Evolutionary conservation across 2,888 invertebrate genomes (phyloP).

Genomic region (Drosophila austrosaltans): DNA sequence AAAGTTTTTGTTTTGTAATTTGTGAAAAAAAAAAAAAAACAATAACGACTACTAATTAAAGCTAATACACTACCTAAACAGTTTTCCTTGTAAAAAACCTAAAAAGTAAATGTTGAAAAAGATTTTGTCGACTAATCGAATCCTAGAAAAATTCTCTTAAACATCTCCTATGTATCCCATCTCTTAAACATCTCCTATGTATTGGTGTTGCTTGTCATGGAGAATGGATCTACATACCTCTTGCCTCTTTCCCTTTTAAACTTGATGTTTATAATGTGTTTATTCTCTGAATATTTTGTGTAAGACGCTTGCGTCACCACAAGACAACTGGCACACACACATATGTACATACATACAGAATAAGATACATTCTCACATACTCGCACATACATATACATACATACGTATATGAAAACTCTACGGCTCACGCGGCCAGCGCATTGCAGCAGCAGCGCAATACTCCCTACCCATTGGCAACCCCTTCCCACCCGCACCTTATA

Average conservation of each 20-base stretch:
- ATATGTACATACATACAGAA: slow-evolving; percentile 8
- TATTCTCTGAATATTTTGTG: slow-evolving; percentile 45
- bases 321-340: slow-evolving; percentile 34
- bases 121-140: neutral
- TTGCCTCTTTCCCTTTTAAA: slow-evolving; percentile 19
- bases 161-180: neutral
- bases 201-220: neutral
- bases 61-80: too few relatives aligned
- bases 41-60: too few relatives aligned
- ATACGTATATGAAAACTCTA: slow-evolving; percentile 21
- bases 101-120: too few relatives aligned
- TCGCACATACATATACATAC: slow-evolving; percentile 9
- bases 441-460: slow-evolving; percentile 18
- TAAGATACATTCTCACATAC: neutral
- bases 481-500: slow-evolving; percentile 4
- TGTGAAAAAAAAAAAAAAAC: too few relatives aligned
- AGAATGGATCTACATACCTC: neutral
- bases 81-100: too few relatives aligned
- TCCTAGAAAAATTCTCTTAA: neutral
- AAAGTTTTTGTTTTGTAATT: too few relatives aligned
- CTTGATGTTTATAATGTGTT: slow-evolving; percentile 36
- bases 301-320: slow-evolving; percentile 51
- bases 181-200: neutral
- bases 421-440: slow-evolving; percentile 22
- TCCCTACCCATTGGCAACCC: neutral